phyloP scores from a whole-genome alignment of 30 jellyfish, hydroid and myxozoan species.

The Aurelia coerulea region DNA sequence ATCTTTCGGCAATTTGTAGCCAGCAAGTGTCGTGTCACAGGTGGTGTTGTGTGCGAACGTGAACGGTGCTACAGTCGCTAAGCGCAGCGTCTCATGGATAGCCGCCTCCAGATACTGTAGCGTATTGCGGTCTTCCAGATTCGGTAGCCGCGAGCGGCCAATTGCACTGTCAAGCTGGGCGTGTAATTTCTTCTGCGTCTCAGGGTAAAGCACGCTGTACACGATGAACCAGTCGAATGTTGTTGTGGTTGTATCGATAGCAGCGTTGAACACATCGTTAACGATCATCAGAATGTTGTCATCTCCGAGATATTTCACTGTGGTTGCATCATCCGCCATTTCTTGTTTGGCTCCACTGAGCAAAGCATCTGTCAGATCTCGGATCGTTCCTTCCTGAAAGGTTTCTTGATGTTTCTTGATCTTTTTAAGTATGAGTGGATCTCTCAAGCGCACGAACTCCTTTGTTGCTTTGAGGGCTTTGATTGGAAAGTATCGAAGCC shows the following conservation, averaged over 20 bases:
- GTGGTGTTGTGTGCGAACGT: conserved; percentile 63
- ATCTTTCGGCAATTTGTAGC: conserved; percentile 53
- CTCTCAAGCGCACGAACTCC: conserved; percentile 37
- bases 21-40: conserved; percentile 63
- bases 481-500: conserved; percentile 48
- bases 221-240: conserved; percentile 56
- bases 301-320: background rate
- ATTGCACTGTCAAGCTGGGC: conserved; percentile 37
- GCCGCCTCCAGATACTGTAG: conserved; percentile 57
- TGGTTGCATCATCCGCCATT: conserved; percentile 17
- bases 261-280: conserved; percentile 63
- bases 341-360: conserved; percentile 49
- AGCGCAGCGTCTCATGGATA: conserved; percentile 56
- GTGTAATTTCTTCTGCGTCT: conserved; percentile 32
- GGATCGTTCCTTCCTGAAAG: conserved; percentile 15
- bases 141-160: conserved; percentile 48
- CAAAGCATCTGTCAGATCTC: conserved; percentile 59
- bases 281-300: conserved; percentile 29
- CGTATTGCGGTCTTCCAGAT: conserved; percentile 29
- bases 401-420: conserved; percentile 38
- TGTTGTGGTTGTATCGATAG: conserved; percentile 59
- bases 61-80: conserved; percentile 66
- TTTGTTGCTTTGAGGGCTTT: conserved; percentile 3
- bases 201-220: conserved; percentile 49
- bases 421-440: conserved; percentile 44